These are phyloP conservation scores for Linnaemya tessellans DNA, from an alignment of 2,888 invertebrate genomes.

Conservation along the genomic window DNA sequence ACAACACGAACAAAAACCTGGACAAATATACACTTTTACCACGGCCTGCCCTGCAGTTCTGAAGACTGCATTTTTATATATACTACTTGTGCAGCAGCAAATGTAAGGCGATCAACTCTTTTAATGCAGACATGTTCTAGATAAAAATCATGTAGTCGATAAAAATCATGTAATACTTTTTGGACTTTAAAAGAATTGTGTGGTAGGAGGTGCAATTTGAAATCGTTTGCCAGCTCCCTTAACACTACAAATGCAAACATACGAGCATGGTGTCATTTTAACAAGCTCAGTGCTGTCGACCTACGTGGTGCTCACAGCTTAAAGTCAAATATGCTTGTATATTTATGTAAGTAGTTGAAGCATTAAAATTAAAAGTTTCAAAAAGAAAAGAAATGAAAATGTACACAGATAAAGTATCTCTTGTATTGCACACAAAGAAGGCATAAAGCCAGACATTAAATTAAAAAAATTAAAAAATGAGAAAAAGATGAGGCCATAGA, in stretches of 20 bases:
- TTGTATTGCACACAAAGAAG: constrained; percentile 35
- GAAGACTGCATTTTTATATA: no score
- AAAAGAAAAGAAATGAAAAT: not conserved
- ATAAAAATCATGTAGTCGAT: no score
- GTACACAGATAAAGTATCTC: constrained; percentile 19
- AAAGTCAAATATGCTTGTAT: not conserved
- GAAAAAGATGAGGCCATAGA: constrained; percentile 46
- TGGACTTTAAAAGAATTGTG: not conserved
- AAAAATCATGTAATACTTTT: not conserved
- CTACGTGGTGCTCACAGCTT: not conserved
- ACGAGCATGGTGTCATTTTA: not conserved
- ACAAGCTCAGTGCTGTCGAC: no score
- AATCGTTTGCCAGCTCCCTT: not conserved
- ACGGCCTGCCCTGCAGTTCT: no score
- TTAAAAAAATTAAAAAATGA: constrained; percentile 42
- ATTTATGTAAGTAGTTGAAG: constrained; percentile 12
- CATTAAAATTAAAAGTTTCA: not conserved
- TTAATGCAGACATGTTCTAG: no score
- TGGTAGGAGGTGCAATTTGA: no score
- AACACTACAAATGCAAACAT: not conserved
- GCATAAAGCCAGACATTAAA: constrained; percentile 50
- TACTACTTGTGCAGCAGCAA: no score
- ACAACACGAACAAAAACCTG: no score
- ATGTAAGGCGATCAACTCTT: no score
- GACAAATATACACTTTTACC: no score